Percentiles rank a stretch among this genome's conserved stretches.
These are phyloP conservation scores for Puma concolor DNA, from an alignment of 2,113 vertebrate species.

Conservation along the genomic window DNA sequence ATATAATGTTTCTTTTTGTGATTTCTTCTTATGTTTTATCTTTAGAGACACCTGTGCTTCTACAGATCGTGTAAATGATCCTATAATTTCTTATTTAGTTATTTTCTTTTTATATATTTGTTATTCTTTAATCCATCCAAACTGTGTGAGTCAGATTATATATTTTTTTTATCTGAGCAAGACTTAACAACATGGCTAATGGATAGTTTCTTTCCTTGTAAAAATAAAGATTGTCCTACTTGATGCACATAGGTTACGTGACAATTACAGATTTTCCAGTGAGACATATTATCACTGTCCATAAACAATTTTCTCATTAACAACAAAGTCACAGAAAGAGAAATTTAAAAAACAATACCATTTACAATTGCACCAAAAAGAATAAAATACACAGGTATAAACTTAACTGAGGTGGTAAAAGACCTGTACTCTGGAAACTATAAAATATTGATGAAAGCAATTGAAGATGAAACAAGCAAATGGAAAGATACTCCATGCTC, in stretches of 20 bases:
- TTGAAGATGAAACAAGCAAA: neutral
- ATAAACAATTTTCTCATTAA: slow-evolving; percentile 11
- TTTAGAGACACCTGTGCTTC: neutral
- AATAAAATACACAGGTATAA: neutral
- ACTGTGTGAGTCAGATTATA: neutral
- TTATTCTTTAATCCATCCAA: slow-evolving; percentile 16
- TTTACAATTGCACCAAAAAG: neutral
- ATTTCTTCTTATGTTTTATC: neutral
- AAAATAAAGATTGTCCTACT: neutral
- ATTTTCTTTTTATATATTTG: neutral
- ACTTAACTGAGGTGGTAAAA: neutral
- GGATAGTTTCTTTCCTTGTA: neutral
- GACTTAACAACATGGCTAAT: neutral
- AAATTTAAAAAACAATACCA: neutral
- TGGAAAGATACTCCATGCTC: neutral
- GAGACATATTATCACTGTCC: neutral
- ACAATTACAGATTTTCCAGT: neutral
- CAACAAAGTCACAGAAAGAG: neutral
- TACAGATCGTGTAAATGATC: neutral
- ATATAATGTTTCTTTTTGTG: neutral
- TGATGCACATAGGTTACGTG: neutral
- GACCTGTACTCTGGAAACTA: neutral
- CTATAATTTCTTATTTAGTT: neutral
- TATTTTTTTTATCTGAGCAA: neutral
- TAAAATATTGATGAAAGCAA: neutral